Evolutionary conservation across 2,113 vertebrate genomes (phyloP).

Genomic region (Xenus cinereus): DNA sequence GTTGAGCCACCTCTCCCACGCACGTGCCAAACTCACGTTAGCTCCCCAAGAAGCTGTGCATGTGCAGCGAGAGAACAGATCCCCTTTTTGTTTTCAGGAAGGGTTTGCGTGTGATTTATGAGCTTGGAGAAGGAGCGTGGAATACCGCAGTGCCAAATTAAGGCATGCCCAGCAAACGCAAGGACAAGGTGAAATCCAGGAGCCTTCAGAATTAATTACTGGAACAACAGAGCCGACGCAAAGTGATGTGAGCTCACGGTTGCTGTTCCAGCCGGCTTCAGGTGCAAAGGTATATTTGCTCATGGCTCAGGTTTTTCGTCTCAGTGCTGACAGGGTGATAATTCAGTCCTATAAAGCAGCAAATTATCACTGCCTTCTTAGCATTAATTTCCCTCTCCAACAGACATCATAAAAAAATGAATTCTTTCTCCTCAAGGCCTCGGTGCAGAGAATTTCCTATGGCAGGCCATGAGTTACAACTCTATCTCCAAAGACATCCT

Average conservation of each 20-base stretch:
- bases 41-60: neutral
- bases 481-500: constrained; percentile 55
- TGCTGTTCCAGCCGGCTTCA: neutral
- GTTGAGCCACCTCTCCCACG: neutral
- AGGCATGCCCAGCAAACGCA: neutral
- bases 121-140: neutral
- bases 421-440: constrained; percentile 54
- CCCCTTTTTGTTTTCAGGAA: constrained; percentile 13
- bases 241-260: neutral
- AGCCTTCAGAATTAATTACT: constrained; percentile 31
- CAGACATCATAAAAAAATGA: constrained; percentile 44
- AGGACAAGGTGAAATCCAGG: neutral
- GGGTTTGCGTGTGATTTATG: constrained; percentile 31
- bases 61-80: constrained; percentile 1
- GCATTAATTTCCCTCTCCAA: constrained; percentile 33
- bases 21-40: neutral
- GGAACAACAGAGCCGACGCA: neutral
- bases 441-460: neutral
- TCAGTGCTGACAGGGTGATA: constrained; percentile 1
- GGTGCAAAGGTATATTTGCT: constrained; percentile 57
- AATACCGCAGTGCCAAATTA: neutral
- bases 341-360: constrained; percentile 45
- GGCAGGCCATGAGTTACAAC: constrained; percentile 54
- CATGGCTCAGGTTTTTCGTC: constrained; percentile 24
- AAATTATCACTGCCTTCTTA: constrained; percentile 49